Evolutionary conservation across 1,140 invertebrate species (phyloP).

Genomic region (Drosophila ficusphila): DNA sequence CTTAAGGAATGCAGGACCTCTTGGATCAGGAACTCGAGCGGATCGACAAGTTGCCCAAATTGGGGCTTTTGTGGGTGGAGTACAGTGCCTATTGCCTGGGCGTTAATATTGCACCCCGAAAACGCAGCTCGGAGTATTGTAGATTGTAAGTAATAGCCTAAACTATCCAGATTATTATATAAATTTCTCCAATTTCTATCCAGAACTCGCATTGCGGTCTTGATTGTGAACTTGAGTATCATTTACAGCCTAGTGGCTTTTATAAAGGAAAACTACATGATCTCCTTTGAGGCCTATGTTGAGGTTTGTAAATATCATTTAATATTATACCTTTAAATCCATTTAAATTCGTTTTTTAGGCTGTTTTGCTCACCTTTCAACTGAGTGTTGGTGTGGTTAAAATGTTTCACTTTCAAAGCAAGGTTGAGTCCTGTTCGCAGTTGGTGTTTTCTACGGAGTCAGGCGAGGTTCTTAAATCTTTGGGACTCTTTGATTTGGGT

Average conservation of each 20-base stretch:
- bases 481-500: slow-evolving; percentile 66
- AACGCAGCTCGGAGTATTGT: slow-evolving; percentile 57
- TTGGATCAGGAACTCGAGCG: slow-evolving; percentile 52
- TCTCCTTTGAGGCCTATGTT: slow-evolving; percentile 69
- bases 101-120: slow-evolving; percentile 60
- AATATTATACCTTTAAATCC: background rate
- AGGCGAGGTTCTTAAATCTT: slow-evolving; percentile 26
- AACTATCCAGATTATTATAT: background rate
- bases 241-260: slow-evolving; percentile 61
- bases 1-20: slow-evolving; percentile 47
- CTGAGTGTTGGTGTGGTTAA: slow-evolving; percentile 60
- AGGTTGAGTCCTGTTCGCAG: slow-evolving; percentile 28
- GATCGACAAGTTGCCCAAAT: slow-evolving; percentile 56
- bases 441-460: slow-evolving; percentile 47
- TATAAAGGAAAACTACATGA: slow-evolving; percentile 48
- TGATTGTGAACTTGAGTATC: slow-evolving; percentile 50
- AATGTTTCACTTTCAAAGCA: slow-evolving; percentile 55
- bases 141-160: slow-evolving; percentile 29
- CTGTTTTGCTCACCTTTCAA: slow-evolving; percentile 64
- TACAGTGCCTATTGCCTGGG: slow-evolving; percentile 57
- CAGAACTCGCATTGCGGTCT: slow-evolving; percentile 34
- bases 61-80: slow-evolving; percentile 61
- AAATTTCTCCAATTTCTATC: background rate
- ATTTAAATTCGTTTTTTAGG: too few species aligned
- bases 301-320: slow-evolving; percentile 36